phyloP scores from a whole-genome alignment of 2,888 invertebrate genomes.

The Microctonus aethiopoides region DNA sequence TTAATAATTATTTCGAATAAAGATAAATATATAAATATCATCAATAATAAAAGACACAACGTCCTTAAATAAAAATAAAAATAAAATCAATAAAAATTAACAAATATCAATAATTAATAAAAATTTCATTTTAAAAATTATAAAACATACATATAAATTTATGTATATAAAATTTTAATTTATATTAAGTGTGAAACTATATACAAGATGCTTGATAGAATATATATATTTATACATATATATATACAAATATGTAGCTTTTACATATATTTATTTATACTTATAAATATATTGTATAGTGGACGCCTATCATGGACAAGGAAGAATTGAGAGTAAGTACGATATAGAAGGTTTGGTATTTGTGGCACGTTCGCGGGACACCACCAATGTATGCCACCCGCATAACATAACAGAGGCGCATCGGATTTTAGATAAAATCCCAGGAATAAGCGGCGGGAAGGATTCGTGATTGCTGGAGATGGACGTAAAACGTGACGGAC shows the following conservation, averaged over 20 bases:
- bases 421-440: conserved; percentile 67
- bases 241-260: background rate
- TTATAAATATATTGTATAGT: background rate
- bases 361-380: conserved; percentile 63
- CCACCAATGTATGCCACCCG: conserved; percentile 66
- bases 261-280: background rate
- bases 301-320: conserved; percentile 32
- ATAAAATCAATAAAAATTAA: too few relatives aligned
- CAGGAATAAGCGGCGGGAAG: background rate
- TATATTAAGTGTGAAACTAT: too few relatives aligned
- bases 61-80: too few relatives aligned
- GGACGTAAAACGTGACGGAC: conserved; percentile 61
- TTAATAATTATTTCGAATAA: too few relatives aligned
- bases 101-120: too few relatives aligned
- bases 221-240: background rate
- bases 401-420: conserved; percentile 67
- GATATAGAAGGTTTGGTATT: conserved; percentile 59
- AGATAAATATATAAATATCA: too few relatives aligned
- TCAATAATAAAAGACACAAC: too few relatives aligned
- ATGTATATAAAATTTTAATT: too few relatives aligned
- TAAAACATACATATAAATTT: too few relatives aligned
- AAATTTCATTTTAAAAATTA: too few relatives aligned
- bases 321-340: conserved; percentile 48
- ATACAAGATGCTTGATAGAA: too few relatives aligned
- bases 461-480: conserved; percentile 58